Evolutionary conservation across 2,888 invertebrate species (phyloP).

Genomic region (Prosopocoilus inquinatus): DNA sequence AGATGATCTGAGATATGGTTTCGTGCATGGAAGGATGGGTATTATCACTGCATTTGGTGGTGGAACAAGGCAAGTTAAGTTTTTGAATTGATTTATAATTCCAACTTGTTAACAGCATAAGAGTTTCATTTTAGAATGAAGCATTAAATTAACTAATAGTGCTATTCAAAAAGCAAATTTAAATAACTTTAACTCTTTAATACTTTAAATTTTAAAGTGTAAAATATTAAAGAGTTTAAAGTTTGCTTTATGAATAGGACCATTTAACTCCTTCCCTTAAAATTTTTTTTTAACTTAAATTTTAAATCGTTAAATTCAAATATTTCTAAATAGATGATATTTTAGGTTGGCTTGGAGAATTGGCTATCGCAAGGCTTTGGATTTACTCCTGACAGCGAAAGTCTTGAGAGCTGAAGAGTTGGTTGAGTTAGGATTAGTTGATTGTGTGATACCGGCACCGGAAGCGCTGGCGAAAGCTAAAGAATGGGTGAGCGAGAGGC

Average conservation of each 20-base stretch:
- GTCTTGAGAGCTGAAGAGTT: constrained; percentile 39
- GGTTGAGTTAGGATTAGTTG: constrained; percentile 35
- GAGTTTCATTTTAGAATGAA: constrained; percentile 34
- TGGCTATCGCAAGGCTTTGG: constrained; percentile 37
- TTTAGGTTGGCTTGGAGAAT: constrained; percentile 37
- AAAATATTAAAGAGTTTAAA: neutral
- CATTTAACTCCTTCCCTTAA: too few species aligned
- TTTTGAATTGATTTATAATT: too few species aligned
- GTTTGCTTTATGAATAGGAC: neutral
- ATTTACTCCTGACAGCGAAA: constrained; percentile 37
- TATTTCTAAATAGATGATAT: neutral
- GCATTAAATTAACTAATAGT: constrained; percentile 34
- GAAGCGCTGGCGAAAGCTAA: constrained; percentile 31
- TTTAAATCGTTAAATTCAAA: too few species aligned
- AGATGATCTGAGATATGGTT: constrained; percentile 39
- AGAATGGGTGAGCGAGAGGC: constrained; percentile 34
- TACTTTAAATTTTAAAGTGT: too few species aligned
- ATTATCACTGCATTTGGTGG: constrained; percentile 45
- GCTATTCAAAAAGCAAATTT: too few species aligned
- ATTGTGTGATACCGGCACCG: constrained; percentile 30
- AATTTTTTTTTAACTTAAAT: too few species aligned
- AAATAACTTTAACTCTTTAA: too few species aligned
- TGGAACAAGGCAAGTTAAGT: constrained; percentile 32
- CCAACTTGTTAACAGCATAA: constrained; percentile 35
- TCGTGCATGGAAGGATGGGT: constrained; percentile 44